Evolutionary conservation across 2,888 invertebrate species (phyloP), one percentile per base, ranked within the genome.

Genomic region (Mactromeris polynyma): DNA sequence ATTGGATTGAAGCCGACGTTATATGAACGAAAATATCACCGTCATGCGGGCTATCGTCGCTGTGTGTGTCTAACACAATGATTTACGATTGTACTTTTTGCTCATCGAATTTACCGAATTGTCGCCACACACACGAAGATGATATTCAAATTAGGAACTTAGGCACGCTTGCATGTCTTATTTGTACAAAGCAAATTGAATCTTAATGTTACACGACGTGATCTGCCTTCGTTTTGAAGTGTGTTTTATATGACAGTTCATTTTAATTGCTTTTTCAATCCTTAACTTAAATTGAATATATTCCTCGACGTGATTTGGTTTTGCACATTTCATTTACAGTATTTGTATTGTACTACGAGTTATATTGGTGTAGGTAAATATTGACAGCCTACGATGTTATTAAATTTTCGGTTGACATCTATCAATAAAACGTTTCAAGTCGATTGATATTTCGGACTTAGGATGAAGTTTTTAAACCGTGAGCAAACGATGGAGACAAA

Each of bases 221-320:
- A 73, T 73, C 73, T 73, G 9, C 33, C 14, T 33, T 33, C 73
- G 19, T 33, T 17, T 73, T 73, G 36, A 73, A 33, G 73, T 26
- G 36, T 36, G 33, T 73, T 58, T 73, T 73, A 73, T 73, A 36
- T 73, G 73, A 73, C 33, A 36, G 73, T 73, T 73, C 31, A 73
- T 17, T 73, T 73, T 33, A 33, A 73, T 73, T 73, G 36, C 73
- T 19, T 73, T 73, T 73, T 4, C 73, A 73, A 73, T 73, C 73
- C 17, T 36, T 73, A n/a, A n/a, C n/a, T n/a, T n/a, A n/a, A n/a
- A n/a, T n/a, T 36, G 36, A 36, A 73, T 73, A 73, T 33, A 73
- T 33, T 2, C 73, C 36, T 14, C 36, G 11, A 14, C 9, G n/a
- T 33, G 31, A 33, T 19, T 19, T 33, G 31, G 19, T 73, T 73